Evolutionary conservation across 2,888 invertebrate species (phyloP), one percentile per base, ranked within the genome.

Genomic region (Leptura quadrifasciata): DNA sequence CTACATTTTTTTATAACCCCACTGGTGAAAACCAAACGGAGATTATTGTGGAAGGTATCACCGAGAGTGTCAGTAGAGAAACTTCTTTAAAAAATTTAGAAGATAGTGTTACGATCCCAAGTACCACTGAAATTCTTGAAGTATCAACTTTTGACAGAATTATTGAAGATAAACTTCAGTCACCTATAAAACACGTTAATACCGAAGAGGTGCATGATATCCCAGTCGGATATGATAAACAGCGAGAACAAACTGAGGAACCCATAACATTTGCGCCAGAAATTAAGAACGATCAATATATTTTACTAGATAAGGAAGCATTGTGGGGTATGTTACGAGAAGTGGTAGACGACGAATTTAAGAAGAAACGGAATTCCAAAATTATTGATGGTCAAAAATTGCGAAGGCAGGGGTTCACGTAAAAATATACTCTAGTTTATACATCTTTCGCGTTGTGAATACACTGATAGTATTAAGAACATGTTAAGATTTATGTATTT

Each of bases 281-380:
- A 78, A 85, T 84, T 31, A 89, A 89, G 81, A 91, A 90, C 82
- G 91, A 91, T 81, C 90, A 91, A 65, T 92, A 91, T 80, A 90
- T 92, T 79, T 90, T 93, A 74, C 85, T 93, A 71, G 91, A 93
- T 82, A 92, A 92, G 84, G 92, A 92, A 78, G 91, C 91, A 75
- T 86, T 93, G 60, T 93, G 93, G 93, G 92, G 92, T 70, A 89
- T 93, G 83, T 87, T 93, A 17, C 92, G 92, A 85, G 93, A 93
- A 87, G 92, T 88, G 3, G 89, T 89, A 8, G 86, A 88, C 75
- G 87, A 88, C 64, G 82, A 85, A 27, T 76, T 82, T 5, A 84
- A 80, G 63, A 82, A 76, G 55, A 81, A 84, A 68, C 65, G 70
- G 5, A 77, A 63, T 24, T 75, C 80, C n/a, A 84, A 83, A 70